phyloP scores from a whole-genome alignment of 2,113 vertebrate genomes.

The Platysternon megacephalum region DNA sequence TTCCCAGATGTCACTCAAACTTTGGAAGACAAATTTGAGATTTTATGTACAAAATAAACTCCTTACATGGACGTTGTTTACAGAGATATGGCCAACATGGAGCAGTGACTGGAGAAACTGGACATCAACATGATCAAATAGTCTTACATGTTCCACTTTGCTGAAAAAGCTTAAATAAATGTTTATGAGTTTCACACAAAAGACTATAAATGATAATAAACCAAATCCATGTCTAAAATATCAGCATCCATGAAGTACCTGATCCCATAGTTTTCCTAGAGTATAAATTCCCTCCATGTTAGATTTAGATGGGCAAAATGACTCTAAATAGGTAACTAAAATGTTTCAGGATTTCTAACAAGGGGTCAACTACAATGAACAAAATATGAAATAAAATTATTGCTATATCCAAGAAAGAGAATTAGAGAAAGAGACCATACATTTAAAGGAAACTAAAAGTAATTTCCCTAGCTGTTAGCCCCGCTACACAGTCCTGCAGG shows the following conservation, averaged over 20 bases:
- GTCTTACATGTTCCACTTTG: neutral
- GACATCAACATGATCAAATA: neutral
- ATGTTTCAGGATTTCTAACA: neutral
- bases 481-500: neutral
- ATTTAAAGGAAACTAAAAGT: neutral
- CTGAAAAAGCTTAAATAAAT: neutral
- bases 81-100: no score
- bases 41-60: neutral
- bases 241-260: neutral
- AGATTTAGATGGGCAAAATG: neutral
- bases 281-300: neutral
- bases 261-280: neutral
- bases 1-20: neutral
- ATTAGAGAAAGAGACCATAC: neutral
- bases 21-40: neutral
- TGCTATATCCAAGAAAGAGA: neutral
- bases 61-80: neutral
- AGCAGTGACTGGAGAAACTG: no score
- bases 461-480: neutral
- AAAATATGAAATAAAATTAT: neutral
- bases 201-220: neutral
- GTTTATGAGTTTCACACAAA: neutral
- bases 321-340: neutral
- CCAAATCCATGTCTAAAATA: neutral
- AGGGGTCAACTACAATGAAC: neutral